Evolutionary conservation across 2,888 invertebrate genomes (phyloP).

Genomic region (Pecten maximus): DNA sequence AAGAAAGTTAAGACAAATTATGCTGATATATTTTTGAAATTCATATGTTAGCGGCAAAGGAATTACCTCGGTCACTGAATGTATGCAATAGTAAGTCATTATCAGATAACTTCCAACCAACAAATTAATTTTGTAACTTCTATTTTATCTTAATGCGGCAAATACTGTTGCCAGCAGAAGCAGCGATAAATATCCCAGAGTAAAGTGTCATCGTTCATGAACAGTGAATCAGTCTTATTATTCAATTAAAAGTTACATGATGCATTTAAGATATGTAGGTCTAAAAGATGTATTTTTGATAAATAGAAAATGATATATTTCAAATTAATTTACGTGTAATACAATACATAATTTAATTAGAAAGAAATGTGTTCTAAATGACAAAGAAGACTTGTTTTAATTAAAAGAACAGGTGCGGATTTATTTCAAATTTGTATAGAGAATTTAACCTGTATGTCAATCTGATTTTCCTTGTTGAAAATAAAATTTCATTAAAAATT

Average conservation of each 20-base stretch:
- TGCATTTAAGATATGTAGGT: slow-evolving; percentile 1
- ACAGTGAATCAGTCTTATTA: background rate
- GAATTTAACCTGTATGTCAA: background rate
- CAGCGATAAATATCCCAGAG: background rate
- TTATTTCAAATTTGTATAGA: background rate
- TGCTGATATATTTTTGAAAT: too few species aligned
- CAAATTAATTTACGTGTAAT: background rate
- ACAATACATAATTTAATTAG: background rate
- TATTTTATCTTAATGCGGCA: background rate
- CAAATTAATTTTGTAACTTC: too few species aligned
- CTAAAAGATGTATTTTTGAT: background rate
- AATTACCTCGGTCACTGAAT: too few species aligned
- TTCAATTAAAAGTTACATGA: background rate
- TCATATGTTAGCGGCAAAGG: too few species aligned
- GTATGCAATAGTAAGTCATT: too few species aligned
- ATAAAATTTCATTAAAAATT: background rate
- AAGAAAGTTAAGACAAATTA: too few species aligned
- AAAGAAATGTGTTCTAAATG: background rate
- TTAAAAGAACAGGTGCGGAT: background rate
- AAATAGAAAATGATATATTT: background rate
- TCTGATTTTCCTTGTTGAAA: background rate
- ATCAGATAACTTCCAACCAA: too few species aligned
- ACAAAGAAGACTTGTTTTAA: background rate
- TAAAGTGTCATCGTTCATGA: background rate
- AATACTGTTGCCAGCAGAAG: background rate